Conservation (phyloP, 2,113 vertebrate species). For the Pteronura brasiliensis region DNA sequence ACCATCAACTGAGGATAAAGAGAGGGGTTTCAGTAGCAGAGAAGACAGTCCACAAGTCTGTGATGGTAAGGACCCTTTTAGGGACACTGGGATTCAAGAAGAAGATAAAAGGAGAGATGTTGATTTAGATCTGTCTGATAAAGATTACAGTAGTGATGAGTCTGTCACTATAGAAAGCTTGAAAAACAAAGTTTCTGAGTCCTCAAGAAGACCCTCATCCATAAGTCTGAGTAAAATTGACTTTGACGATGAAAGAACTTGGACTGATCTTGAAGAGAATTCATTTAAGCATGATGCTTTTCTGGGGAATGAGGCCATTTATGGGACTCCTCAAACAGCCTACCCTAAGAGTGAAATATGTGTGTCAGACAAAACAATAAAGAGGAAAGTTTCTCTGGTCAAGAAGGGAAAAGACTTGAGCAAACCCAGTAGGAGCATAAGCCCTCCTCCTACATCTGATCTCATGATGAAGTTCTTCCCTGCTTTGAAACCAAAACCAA, state of each 20-base stretch:
- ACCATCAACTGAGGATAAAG: background rate
- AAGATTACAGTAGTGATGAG: conserved; percentile 73
- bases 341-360: conserved; percentile 44
- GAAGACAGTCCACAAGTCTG: conserved; percentile 68
- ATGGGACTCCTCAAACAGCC: conserved; percentile 44
- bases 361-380: conserved; percentile 80
- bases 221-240: conserved; percentile 77
- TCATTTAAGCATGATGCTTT: conserved; percentile 56
- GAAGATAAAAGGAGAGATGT: conserved; percentile 70
- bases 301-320: conserved; percentile 51
- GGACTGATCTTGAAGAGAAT: conserved; percentile 91
- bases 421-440: conserved; percentile 56
- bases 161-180: conserved; percentile 72
- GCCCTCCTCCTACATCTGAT: conserved; percentile 84
- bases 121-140: conserved; percentile 77
- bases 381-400: conserved; percentile 87
- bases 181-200: conserved; percentile 22
- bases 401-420: conserved; percentile 79
- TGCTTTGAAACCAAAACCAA: conserved; percentile 87
- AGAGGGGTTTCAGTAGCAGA: conserved; percentile 38
- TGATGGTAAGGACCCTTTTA: conserved; percentile 77
- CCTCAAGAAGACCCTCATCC: conserved; percentile 20
- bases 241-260: conserved; percentile 96
- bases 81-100: conserved; percentile 70
- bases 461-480: conserved; percentile 93